Conservation (phyloP, 92 coral and sea anemone species). For the Parazoanthus atlanticus region DNA sequence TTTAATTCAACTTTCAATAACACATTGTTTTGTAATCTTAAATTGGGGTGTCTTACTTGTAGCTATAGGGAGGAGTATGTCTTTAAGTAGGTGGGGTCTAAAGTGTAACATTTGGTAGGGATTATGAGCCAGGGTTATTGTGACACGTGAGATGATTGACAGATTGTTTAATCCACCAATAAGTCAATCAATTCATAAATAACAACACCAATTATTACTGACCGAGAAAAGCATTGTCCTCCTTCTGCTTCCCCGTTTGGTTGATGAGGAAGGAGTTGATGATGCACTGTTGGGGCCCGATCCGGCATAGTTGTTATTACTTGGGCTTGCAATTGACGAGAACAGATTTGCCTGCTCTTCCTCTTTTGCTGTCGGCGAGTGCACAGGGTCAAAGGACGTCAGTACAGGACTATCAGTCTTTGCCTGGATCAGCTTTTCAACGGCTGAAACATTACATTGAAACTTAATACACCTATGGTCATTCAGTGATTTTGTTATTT, state of each 20-base stretch:
- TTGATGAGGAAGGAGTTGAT: slow-evolving; percentile 89
- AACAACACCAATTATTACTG: slow-evolving; percentile 62
- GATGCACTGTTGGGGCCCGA: slow-evolving; percentile 80
- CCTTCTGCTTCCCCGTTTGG: slow-evolving; percentile 80
- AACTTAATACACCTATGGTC: not conserved
- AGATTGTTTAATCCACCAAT: not conserved
- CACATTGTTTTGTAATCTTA: too few relatives aligned
- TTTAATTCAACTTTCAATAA: too few relatives aligned
- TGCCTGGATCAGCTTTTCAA: slow-evolving; percentile 90
- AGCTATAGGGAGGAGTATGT: too few relatives aligned
- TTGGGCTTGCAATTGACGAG: slow-evolving; percentile 67
- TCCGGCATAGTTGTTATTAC: slow-evolving; percentile 44
- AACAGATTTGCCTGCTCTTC: slow-evolving; percentile 58
- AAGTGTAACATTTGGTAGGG: too few relatives aligned
- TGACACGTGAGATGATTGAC: too few relatives aligned
- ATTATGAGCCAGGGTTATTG: too few relatives aligned
- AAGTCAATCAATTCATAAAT: slow-evolving; percentile 2
- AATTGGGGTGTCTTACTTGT: too few relatives aligned
- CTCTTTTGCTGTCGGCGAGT: slow-evolving; percentile 79
- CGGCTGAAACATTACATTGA: slow-evolving; percentile 61
- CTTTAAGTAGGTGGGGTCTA: too few relatives aligned
- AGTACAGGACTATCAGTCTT: slow-evolving; percentile 87
- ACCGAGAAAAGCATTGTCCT: slow-evolving; percentile 90
- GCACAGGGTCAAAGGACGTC: slow-evolving; percentile 89
- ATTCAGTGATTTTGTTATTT: not conserved